These are phyloP conservation scores for Gopherus evgoodei DNA, from an alignment of 2,113 vertebrate species.

Conservation along the genomic window DNA sequence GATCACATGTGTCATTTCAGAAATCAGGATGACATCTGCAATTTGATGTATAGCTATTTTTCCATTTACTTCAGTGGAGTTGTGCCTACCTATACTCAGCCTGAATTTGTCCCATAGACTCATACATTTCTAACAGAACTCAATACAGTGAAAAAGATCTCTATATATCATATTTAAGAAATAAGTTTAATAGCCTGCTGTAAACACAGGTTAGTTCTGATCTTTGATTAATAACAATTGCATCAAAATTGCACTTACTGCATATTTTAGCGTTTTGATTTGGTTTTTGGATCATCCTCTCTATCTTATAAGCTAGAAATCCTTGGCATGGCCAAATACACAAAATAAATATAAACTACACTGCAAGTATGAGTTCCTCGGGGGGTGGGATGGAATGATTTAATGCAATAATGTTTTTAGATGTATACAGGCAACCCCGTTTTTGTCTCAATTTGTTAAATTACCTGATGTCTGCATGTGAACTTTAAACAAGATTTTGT, in stretches of 20 bases:
- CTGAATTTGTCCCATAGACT: neutral
- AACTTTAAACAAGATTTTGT: conserved; percentile 83
- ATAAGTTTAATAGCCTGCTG: neutral
- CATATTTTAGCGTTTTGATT: neutral
- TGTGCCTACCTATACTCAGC: neutral
- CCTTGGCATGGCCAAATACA: conserved; percentile 55
- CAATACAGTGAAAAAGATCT: neutral
- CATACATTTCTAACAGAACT: neutral
- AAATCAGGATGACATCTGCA: neutral
- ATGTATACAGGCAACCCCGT: conserved; percentile 69
- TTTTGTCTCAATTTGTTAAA: conserved; percentile 79
- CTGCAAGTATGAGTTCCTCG: conserved; percentile 28
- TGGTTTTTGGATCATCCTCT: conserved; percentile 26
- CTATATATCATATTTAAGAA: neutral
- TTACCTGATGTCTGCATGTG: conserved; percentile 78
- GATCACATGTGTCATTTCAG: neutral
- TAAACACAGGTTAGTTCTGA: neutral
- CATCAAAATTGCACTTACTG: neutral
- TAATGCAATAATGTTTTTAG: conserved; percentile 80
- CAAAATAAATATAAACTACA: conserved; percentile 50
- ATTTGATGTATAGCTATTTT: conserved; percentile 23
- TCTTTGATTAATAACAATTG: conserved; percentile 18
- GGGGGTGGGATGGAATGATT: conserved; percentile 63
- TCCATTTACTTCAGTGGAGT: neutral
- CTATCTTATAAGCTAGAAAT: conserved; percentile 30